Base-by-base conservation (phyloP, 2,113 vertebrate species). In the Eira barbara region DNA sequence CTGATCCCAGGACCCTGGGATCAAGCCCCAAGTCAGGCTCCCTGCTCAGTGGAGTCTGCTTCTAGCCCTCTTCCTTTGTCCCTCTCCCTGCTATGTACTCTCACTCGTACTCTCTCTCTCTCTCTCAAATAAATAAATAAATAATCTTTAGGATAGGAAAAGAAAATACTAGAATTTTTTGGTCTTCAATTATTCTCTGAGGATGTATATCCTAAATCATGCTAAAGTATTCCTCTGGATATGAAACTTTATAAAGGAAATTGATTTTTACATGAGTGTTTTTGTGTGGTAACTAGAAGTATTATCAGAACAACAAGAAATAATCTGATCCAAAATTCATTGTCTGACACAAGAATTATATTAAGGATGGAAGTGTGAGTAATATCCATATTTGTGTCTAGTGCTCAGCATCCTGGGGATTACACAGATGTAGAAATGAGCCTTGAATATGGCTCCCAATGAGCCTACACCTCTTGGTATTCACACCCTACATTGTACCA, bases 201-300 rank as follows among this genome's bases (percentile, higher is more conserved):
- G 34, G 14, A 80, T 61, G 42, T 83, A 76, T 74, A 91, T 84
- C 7, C 20, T 61, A 89, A 93, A 91, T 96, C 76, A 89, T 95
- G 15, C 23, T 83, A n/a, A 59, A 47, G 12, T 92, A 79, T 84
- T 61, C n/a, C 29, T 90, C 89, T 92, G 83, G 45, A 80, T 93
- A 34, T 55, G 17, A 92, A 90, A 81, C 89, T 76, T 80, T 57
- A 81, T 36, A 86, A 79, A 57, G 29, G 6, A 97, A 86, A 67
- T 63, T 89, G 1, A 84, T 95, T 95, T 97, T 82, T 61, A 90
- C 83, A 55, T 83, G 61, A 86, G 10, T 82, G 4, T 1, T 45
- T 97, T 82, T 90, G 21, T 82, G 39, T 47, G 88, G 2, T 55
- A 84, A 78, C 59, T 81, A 92, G 4, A 78, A 79, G 4, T 29